These are phyloP conservation scores for Pachyuromys duprasi DNA, from an alignment of 2,797 vertebrate genomes.

Conservation along the genomic window DNA sequence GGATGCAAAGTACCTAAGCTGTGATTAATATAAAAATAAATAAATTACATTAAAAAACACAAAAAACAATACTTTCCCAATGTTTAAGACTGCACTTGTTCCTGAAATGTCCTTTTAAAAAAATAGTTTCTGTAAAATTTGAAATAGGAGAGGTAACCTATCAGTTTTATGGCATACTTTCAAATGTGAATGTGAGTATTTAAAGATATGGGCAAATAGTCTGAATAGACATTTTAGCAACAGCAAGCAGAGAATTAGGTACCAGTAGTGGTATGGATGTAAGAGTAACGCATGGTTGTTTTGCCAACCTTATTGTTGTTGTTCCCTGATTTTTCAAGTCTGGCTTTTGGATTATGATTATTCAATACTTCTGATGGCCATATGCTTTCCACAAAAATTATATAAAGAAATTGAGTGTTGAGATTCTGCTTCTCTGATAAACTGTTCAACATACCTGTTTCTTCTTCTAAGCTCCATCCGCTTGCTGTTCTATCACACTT, in stretches of 20 bases:
- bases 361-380: not conserved
- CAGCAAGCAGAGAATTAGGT: not conserved
- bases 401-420: not conserved
- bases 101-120: conserved; percentile 39
- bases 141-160: conserved; percentile 71
- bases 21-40: no score
- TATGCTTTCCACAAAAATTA: not conserved
- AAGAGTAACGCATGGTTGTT: not conserved
- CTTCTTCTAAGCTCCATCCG: not conserved
- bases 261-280: not conserved
- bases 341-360: not conserved
- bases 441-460: not conserved
- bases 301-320: not conserved
- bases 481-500: not conserved
- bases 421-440: not conserved
- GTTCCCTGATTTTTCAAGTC: not conserved
- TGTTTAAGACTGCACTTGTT: conserved; percentile 65
- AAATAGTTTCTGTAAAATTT: conserved; percentile 59
- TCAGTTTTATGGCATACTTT: conserved; percentile 27
- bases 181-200: conserved; percentile 40
- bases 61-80: conserved; percentile 41
- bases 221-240: conserved; percentile 1
- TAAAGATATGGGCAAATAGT: conserved; percentile 47
- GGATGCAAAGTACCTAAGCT: no score
- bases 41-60: no score